These are phyloP conservation scores for Capreolus pygargus DNA, from an alignment of 2,113 vertebrate species.

Conservation along the genomic window DNA sequence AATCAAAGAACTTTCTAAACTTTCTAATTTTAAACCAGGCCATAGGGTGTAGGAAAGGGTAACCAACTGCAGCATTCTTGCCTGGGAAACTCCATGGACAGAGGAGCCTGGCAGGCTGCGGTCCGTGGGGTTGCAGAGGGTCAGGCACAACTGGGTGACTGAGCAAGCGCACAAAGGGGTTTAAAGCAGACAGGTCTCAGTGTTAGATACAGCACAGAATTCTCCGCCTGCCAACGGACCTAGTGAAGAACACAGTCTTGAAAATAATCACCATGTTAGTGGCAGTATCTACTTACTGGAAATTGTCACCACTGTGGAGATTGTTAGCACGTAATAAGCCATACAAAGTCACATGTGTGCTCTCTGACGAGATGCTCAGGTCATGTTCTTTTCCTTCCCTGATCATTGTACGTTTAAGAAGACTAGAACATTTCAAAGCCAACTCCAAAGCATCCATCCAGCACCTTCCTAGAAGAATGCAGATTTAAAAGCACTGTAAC, in stretches of 20 bases:
- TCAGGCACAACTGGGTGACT: background rate
- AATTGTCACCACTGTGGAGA: conserved; percentile 88
- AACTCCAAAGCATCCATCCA: conserved; percentile 99
- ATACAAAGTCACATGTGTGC: conserved; percentile 92
- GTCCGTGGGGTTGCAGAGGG: background rate
- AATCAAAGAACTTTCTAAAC: background rate
- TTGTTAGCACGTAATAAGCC: conserved; percentile 94
- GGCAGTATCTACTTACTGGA: conserved; percentile 87
- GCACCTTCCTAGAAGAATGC: conserved; percentile 88
- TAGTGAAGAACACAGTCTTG: background rate
- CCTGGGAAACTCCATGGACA: background rate
- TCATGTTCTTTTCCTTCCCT: conserved; percentile 96
- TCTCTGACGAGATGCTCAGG: conserved; percentile 87
- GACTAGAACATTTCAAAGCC: conserved; percentile 96
- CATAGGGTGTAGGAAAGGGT: background rate
- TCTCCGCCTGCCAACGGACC: background rate
- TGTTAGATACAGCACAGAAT: background rate
- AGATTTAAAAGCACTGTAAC: background rate
- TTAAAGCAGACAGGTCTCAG: background rate
- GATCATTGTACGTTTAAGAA: conserved; percentile 98
- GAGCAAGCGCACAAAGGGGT: background rate
- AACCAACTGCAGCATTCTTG: background rate
- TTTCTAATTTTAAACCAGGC: background rate
- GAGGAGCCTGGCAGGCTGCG: background rate
- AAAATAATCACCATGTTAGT: background rate